These are phyloP conservation scores for Leucoraja erinaceus DNA, from an alignment of 2,113 vertebrate genomes.

Conservation along the genomic window DNA sequence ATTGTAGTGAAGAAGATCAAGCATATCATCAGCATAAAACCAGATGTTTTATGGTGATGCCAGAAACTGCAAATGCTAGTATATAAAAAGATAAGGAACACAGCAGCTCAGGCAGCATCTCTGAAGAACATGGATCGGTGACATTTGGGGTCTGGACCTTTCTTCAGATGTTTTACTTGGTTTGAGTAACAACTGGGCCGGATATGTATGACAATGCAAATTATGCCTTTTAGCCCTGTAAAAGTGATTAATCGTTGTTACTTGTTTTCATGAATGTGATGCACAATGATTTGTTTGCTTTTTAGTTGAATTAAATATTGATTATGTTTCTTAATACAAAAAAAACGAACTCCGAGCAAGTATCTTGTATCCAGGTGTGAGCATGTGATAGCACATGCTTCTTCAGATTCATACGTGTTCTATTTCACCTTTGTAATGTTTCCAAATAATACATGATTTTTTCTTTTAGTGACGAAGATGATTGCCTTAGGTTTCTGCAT, in stretches of 20 bases:
- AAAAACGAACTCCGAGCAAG: neutral
- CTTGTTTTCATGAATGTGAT: neutral
- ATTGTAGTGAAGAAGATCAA: neutral
- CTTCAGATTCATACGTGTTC: neutral
- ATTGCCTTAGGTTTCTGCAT: too few species aligned
- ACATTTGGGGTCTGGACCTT: too few species aligned
- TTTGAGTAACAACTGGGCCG: neutral
- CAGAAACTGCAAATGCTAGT: too few species aligned
- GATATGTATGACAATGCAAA: neutral
- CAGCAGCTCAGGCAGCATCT: too few species aligned
- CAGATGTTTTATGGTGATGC: neutral
- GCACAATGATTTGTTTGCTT: neutral
- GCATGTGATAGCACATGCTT: neutral
- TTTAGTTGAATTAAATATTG: neutral
- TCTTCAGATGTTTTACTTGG: neutral
- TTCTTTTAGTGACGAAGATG: too few species aligned
- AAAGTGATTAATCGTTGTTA: neutral
- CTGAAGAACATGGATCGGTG: too few species aligned
- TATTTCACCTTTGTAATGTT: neutral
- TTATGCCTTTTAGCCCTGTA: neutral
- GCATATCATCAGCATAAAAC: neutral
- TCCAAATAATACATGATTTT: neutral
- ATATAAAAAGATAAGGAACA: too few species aligned
- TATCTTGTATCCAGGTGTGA: neutral
- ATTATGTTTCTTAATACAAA: neutral